phyloP scores from a whole-genome alignment of 30 jellyfish, hydroid and myxozoan genomes.

The Cassiopea andromeda region DNA sequence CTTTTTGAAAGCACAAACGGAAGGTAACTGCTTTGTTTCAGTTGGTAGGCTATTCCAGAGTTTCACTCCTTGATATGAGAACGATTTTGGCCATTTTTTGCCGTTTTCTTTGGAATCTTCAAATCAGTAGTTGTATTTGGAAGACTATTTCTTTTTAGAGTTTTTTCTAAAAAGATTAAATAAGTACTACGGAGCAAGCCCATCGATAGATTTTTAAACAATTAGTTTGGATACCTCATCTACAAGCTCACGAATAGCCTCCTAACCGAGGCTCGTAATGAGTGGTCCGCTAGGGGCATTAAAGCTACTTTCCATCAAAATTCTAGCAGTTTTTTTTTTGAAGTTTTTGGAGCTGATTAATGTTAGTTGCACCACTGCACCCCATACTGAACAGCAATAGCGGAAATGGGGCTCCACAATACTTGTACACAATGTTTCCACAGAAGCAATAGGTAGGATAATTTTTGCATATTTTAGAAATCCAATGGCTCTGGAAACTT shows the following conservation, averaged over 20 bases:
- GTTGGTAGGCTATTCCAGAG: too few relatives aligned
- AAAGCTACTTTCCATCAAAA: too few relatives aligned
- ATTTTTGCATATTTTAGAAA: neutral
- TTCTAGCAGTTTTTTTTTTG: too few relatives aligned
- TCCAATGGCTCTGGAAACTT: too few relatives aligned
- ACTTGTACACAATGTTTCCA: neutral
- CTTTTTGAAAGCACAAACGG: too few relatives aligned
- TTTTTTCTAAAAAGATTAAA: too few relatives aligned
- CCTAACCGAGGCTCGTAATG: neutral
- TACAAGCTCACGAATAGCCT: too few relatives aligned
- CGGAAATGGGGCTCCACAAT: too few relatives aligned
- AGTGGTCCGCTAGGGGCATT: neutral
- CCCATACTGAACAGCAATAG: neutral
- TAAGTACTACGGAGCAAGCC: neutral
- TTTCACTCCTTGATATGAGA: neutral
- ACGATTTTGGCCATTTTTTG: neutral
- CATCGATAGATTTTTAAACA: neutral
- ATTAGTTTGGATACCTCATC: neutral
- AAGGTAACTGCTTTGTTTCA: too few relatives aligned
- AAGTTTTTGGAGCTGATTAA: neutral
- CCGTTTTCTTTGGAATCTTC: neutral
- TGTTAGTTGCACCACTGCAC: conserved; percentile 32
- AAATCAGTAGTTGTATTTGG: neutral
- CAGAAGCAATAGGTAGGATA: neutral
- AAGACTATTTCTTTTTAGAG: neutral